Evolutionary conservation across 2,888 invertebrate genomes (phyloP), one percentile per base, ranked within the genome.

Genomic region (Xiphydria camelus): DNA sequence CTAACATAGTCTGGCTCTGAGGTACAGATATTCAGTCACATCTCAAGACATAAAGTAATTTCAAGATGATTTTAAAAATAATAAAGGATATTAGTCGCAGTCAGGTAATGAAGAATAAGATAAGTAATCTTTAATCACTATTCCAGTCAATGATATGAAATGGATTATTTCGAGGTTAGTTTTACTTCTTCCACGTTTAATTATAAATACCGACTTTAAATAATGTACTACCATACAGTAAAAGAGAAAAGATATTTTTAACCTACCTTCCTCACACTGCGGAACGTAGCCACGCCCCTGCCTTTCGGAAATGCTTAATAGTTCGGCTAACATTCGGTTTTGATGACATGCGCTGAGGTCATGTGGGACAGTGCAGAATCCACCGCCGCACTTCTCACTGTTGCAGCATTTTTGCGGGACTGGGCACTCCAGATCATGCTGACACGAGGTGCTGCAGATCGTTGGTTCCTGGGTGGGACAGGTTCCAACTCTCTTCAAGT

Each of bases 201-300:
- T 15, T 22, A 21, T 18, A 35, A 4, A 19, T 21, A 3, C n/a
- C 33, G 20, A 12, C 5, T 19, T 14, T 14, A 32, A 3, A 3
- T 32, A 4, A 4, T 32, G 4, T 18, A 55, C 22, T n/a, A n/a
- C n/a, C n/a, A n/a, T n/a, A n/a, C n/a, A n/a, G n/a, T n/a, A n/a
- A n/a, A n/a, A n/a, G n/a, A n/a, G n/a, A n/a, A n/a, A n/a, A n/a
- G n/a, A n/a, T 12, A 5, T 3, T 29, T 20, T 10, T 7, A 14
- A 10, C 47, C 52, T 45, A 74, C 73, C 69, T 41, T 80, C 78
- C 19, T 80, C 81, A 64, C 92, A 92, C 64, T 92, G 91, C 0
- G 92, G 92, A 41, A 91, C 83, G 63, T 92, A 92, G 1, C 91
- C 92, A 20, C 86, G 83, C 0, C 90, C 91, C 55, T 88, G 88